phyloP scores from a whole-genome alignment of 2,888 invertebrate genomes.

The Diaphora mendica region DNA sequence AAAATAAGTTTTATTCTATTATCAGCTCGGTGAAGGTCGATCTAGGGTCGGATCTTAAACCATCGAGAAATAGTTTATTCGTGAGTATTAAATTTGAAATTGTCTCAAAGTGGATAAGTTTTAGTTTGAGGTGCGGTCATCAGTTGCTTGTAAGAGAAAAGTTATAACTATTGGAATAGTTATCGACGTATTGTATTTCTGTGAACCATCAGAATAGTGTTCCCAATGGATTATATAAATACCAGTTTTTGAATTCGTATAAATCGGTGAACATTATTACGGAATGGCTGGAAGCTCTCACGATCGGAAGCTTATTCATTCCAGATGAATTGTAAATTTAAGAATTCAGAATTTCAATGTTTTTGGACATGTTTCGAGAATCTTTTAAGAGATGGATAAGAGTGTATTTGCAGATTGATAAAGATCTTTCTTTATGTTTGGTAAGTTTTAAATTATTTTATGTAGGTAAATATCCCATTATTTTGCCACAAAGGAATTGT shows the following conservation, averaged over 20 bases:
- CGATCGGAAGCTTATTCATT: conserved; percentile 7
- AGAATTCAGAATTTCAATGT: conserved; percentile 5
- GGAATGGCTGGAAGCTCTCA: background rate
- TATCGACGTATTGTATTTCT: background rate
- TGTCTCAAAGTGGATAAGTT: background rate
- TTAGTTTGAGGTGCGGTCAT: background rate
- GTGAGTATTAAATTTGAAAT: background rate
- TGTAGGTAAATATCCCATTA: background rate
- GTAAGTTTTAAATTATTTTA: background rate
- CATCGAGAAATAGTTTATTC: background rate
- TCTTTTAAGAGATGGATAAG: background rate
- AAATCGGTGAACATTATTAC: background rate
- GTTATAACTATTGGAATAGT: background rate
- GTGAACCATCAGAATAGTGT: background rate
- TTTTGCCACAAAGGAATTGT: background rate
- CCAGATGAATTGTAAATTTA: conserved; percentile 4
- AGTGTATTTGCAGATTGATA: conserved; percentile 1
- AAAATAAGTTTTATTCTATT: too few relatives aligned
- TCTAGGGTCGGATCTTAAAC: too few relatives aligned
- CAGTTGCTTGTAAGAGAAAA: background rate
- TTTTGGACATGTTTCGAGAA: background rate
- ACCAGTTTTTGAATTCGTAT: background rate
- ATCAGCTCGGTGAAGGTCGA: too few relatives aligned
- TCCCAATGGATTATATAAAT: background rate
- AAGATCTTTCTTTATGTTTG: background rate